Base-by-base conservation (phyloP, 2,888 invertebrate genomes). In the Catocala sponsa region DNA sequence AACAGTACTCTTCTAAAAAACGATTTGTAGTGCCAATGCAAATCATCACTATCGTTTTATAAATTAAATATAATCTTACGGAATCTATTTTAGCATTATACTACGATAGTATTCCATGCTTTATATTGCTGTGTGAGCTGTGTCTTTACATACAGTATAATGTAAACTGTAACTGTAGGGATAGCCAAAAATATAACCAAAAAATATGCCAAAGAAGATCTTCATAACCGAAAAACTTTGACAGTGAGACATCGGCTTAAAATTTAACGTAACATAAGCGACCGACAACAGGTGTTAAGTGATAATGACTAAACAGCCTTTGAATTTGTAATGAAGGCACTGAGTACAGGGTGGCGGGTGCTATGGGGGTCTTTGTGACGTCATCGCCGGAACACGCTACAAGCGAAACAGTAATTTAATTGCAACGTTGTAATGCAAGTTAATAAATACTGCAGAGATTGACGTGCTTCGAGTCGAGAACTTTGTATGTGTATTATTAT, bases 221-320 rank as follows among this genome's bases (percentile, higher is more conserved):
- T 6, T 15, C 6, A 46, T 6, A 46, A 15, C 4, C 13, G 7
- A 41, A 12, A 48, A 63, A 60, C 64, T 64, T 49, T 48, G 52
- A 50, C 53, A 61, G 66, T 68, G 68, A 72, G 70, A 58, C 70
- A 67, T 66, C 60, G 63, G 63, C 70, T 62, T 68, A 69, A 71
- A 76, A 73, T 72, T 65, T 77, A 78, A 75, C 72, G 68, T 67
- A 74, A 74, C 81, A 80, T 80, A 80, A 84, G 81, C 76, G 69
- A 56, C 63, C 74, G 89, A 90, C 90, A 91, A 91, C 93, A 93
- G 92, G 93, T 93, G 92, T 85, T 84, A 84, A 84, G 85, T 85
- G 90, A 87, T 92, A 92, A 92, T 91, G 91, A 90, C 90, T 91
- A 91, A 91, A 91, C 91, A 91, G 87, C 89, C 84, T 90, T 86